These are phyloP conservation scores for Monopterus albus DNA, from an alignment of 2,113 vertebrate species.

Conservation along the genomic window DNA sequence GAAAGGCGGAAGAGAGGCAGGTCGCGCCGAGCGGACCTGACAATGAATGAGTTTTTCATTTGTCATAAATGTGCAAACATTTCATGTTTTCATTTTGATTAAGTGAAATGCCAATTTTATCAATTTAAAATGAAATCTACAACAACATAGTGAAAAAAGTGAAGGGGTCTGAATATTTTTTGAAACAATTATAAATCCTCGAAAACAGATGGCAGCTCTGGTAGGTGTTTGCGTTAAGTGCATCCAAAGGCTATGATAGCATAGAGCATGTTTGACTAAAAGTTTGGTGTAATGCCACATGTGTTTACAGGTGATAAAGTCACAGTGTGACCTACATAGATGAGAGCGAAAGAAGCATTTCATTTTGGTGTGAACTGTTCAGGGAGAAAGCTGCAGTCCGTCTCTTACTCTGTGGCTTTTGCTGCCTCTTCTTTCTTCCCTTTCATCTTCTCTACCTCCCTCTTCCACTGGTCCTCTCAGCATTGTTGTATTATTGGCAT, in stretches of 20 bases:
- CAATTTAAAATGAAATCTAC: no score
- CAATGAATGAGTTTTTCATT: no score
- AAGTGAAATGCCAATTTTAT: no score
- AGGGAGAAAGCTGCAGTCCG: not conserved
- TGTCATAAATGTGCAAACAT: no score
- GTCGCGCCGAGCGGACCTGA: no score
- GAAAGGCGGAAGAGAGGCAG: no score
- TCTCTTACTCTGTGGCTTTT: not conserved
- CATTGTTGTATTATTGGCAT: conserved; percentile 18
- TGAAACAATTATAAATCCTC: not conserved
- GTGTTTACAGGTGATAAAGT: conserved; percentile 9
- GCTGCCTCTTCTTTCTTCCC: not conserved
- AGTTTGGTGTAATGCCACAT: conserved; percentile 1
- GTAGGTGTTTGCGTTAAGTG: no score
- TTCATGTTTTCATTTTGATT: no score
- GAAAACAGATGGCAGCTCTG: conserved; percentile 35
- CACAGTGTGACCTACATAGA: conserved; percentile 5
- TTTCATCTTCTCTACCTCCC: not conserved
- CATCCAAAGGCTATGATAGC: no score
- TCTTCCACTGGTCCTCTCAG: not conserved
- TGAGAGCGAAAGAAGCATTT: not conserved
- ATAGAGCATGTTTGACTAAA: not conserved
- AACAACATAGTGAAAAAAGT: no score
- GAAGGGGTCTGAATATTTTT: no score
- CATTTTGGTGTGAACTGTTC: not conserved